A percentile compares a stretch with the other conserved stretches of the same genome.
Conservation (phyloP, 1,140 invertebrate species). For the Nymphalis io region DNA sequence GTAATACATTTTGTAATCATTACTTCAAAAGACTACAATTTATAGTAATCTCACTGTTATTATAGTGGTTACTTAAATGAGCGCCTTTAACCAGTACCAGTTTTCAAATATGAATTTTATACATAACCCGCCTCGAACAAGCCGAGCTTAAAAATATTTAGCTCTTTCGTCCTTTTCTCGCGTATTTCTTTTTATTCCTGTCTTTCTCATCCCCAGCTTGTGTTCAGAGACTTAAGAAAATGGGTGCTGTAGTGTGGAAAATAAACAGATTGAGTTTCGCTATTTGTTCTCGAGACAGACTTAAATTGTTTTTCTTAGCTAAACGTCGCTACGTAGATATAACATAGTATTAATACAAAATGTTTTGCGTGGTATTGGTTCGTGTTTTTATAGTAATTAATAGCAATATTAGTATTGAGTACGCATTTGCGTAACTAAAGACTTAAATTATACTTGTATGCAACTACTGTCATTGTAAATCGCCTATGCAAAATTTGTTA, state of each 20-base stretch:
- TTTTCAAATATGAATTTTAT: slow-evolving; percentile 35
- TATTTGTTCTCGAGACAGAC: slow-evolving; percentile 17
- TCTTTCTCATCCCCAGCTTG: slow-evolving; percentile 32
- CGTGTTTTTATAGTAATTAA: not conserved
- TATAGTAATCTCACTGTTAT: too few species aligned
- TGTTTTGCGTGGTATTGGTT: not conserved
- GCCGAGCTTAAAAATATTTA: slow-evolving; percentile 36
- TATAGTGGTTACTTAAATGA: not conserved
- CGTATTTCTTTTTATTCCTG: slow-evolving; percentile 30
- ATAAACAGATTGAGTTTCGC: slow-evolving; percentile 42
- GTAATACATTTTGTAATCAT: too few species aligned
- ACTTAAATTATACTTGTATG: not conserved
- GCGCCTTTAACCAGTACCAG: not conserved
- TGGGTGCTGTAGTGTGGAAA: slow-evolving; percentile 31
- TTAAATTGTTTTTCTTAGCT: slow-evolving; percentile 15
- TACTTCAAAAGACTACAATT: too few species aligned
- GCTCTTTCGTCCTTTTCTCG: slow-evolving; percentile 36
- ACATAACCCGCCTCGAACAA: slow-evolving; percentile 32
- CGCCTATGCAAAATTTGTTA: not conserved
- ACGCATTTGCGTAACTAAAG: slow-evolving; percentile 6
- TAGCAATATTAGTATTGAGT: not conserved
- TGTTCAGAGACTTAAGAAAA: slow-evolving; percentile 38
- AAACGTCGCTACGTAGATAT: slow-evolving; percentile 4
- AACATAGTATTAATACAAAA: not conserved
- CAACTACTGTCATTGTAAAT: slow-evolving; percentile 8